Evolutionary conservation across 2,113 vertebrate species (phyloP).

Genomic region (Calidris pygmaea): DNA sequence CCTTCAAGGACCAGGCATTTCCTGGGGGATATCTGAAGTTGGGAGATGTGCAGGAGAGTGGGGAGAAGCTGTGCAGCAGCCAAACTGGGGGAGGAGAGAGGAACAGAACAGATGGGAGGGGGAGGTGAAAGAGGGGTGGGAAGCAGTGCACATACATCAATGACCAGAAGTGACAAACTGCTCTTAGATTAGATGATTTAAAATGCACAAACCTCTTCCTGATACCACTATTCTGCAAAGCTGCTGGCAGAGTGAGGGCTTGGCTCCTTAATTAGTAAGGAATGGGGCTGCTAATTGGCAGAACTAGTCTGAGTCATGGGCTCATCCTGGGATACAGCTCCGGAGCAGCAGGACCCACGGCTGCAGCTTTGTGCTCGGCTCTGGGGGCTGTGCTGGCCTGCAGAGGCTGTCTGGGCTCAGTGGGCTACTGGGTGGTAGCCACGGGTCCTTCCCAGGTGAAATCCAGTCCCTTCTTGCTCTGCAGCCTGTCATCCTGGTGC

Average conservation of each 20-base stretch:
- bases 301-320: constrained; percentile 5
- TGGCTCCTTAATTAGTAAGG: constrained; percentile 30
- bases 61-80: neutral
- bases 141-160: neutral
- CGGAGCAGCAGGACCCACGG: neutral
- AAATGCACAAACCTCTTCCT: constrained; percentile 23
- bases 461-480: neutral
- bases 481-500: neutral
- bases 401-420: neutral
- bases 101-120: constrained; percentile 49
- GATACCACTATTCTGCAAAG: neutral
- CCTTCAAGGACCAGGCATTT: neutral
- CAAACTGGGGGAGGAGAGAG: constrained; percentile 18
- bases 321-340: neutral
- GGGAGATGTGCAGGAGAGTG: neutral
- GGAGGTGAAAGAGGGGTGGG: neutral
- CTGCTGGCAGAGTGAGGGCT: constrained; percentile 13
- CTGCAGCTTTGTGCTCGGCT: neutral
- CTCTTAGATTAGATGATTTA: neutral
- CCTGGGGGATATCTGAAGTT: neutral
- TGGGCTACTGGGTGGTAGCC: neutral
- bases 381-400: neutral
- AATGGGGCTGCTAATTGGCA: constrained; percentile 1
- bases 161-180: constrained; percentile 41
- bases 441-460: neutral